These are phyloP conservation scores for Syrmaticus mikado DNA, from an alignment of 2,113 vertebrate species.

Conservation along the genomic window DNA sequence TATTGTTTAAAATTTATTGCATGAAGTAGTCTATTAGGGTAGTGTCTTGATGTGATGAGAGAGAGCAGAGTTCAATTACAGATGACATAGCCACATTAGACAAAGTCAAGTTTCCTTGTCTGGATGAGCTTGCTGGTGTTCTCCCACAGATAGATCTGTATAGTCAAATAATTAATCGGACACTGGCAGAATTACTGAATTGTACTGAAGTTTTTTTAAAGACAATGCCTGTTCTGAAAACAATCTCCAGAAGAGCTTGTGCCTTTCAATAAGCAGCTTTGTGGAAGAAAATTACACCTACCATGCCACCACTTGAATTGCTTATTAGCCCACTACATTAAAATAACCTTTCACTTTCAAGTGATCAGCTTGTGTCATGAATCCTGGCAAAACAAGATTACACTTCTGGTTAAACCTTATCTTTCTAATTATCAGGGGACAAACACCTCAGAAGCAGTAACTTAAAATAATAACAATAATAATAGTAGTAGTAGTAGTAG, in stretches of 20 bases:
- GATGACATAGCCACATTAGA: not conserved
- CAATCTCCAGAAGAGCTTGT: not conserved
- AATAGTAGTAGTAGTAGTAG: too few relatives aligned
- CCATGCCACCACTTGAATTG: not conserved
- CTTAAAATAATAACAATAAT: not conserved
- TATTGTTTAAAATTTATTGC: not conserved
- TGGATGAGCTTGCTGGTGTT: not conserved
- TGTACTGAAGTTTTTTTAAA: not conserved
- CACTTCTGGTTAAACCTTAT: not conserved
- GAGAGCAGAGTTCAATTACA: not conserved
- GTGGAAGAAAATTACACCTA: not conserved
- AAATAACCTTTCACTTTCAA: constrained; percentile 1
- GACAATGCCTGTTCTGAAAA: not conserved
- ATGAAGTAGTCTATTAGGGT: not conserved
- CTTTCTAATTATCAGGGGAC: not conserved
- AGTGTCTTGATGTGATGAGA: not conserved
- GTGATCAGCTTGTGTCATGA: not conserved
- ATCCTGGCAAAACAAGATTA: not conserved
- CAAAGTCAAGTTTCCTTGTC: not conserved
- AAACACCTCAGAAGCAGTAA: not conserved
- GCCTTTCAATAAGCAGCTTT: not conserved
- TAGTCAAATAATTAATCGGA: not conserved
- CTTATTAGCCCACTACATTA: not conserved
- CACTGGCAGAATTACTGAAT: not conserved
- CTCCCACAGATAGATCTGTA: not conserved